These are phyloP conservation scores for Acromyrmex heyeri DNA, from an alignment of 1,140 invertebrate species.

Conservation along the genomic window DNA sequence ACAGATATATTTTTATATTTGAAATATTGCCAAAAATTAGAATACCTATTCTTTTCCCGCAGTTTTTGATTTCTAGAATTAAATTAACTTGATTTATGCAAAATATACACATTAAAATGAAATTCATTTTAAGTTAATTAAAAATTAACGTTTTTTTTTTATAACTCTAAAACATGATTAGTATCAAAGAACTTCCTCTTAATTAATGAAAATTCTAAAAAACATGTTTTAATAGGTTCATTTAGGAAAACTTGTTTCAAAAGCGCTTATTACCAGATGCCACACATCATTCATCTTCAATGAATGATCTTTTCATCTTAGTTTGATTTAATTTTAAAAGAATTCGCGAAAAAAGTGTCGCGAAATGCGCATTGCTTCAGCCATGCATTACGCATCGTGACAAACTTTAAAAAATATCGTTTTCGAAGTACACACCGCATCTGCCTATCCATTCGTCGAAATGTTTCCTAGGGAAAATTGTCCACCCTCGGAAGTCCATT, in stretches of 20 bases:
- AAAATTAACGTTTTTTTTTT: background rate
- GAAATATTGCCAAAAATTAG: background rate
- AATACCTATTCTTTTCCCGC: background rate
- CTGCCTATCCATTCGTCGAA: conserved; percentile 33
- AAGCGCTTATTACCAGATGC: background rate
- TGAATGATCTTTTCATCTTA: background rate
- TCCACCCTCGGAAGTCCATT: background rate
- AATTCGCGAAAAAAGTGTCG: conserved; percentile 19
- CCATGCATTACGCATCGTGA: conserved; percentile 69
- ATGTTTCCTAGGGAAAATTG: background rate
- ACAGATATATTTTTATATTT: background rate
- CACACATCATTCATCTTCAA: background rate
- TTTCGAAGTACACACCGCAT: conserved; percentile 22
- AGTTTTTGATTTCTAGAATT: background rate
- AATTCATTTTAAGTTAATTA: background rate
- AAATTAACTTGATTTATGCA: background rate
- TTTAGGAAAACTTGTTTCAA: background rate
- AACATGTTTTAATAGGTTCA: too few relatives aligned
- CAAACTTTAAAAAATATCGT: background rate
- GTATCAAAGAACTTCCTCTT: background rate
- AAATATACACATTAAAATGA: background rate
- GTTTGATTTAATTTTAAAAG: conserved; percentile 1
- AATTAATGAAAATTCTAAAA: background rate
- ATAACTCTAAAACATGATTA: background rate
- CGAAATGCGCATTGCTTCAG: conserved; percentile 71